Base-by-base conservation (phyloP, 2,888 invertebrate genomes). In the Hoplodrina ambigua region DNA sequence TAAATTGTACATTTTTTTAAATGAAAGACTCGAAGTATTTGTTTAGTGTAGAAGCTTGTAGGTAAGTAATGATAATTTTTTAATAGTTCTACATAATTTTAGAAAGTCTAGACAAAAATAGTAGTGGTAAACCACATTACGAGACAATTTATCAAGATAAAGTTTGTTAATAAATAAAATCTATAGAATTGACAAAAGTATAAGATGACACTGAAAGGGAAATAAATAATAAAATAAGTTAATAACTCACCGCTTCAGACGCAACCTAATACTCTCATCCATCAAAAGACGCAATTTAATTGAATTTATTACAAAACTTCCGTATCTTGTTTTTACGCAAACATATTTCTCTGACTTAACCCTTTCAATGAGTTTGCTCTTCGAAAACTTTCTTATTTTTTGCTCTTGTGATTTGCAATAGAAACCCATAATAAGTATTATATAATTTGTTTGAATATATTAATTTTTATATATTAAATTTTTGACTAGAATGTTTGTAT, bases 241-340 rank as follows among this genome's bases (percentile, higher is more conserved):
- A 11, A 11, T 2, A 63, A 89, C 89, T 88, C 65, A 89, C 89
- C 83, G 66, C 67, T 85, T 84, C 33, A 84, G 70, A 10, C 75
- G 67, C 19, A 67, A 53, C 62, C 83, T 71, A 44, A 69, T 66
- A 66, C 73, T 75, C 33, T 76, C 75, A 52, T 85, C 84, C 83
- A 83, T 86, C 37, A 86, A 82, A 67, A 85, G 72, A 62, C 76
- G 75, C n/a, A 84, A 73, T 72, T 63, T 63, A 76, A 77, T 46
- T 67, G 71, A 77, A 78, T 80, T 82, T 67, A 83, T 61, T 58
- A 80, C 30, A 70, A 86, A 60, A 72, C 75, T 80, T 15, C 82
- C 82, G 53, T 72, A 71, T 68, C 76, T 85, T 49, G 74, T 66
- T 30, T 63, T 71, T 15, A 78, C 62, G 70, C 75, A 75, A 86